These are phyloP conservation scores for Lepas anatifera DNA, from an alignment of 2,888 invertebrate species.

Conservation along the genomic window DNA sequence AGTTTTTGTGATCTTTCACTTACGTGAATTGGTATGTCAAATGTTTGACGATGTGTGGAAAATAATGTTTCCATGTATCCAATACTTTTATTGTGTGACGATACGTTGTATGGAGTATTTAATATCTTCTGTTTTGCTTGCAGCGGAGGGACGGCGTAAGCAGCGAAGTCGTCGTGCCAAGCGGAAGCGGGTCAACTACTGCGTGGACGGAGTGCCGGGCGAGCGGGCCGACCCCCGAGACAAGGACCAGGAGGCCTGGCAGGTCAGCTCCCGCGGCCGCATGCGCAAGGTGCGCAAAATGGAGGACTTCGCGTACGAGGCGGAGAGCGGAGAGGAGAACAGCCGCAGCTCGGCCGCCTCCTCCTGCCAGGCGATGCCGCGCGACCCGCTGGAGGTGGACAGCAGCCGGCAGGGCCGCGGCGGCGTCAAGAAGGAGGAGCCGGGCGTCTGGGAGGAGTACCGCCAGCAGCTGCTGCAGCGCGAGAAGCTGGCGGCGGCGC, in stretches of 20 bases:
- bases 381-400: neutral
- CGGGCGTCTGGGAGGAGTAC: neutral
- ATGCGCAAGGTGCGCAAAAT: constrained; percentile 23
- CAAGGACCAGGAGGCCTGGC: constrained; percentile 11
- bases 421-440: too few species aligned
- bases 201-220: constrained; percentile 22
- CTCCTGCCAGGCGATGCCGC: neutral
- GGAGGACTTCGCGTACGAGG: constrained; percentile 19
- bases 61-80: too few species aligned
- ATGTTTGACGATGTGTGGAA: too few species aligned
- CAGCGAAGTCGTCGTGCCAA: neutral
- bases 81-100: too few species aligned
- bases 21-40: too few species aligned
- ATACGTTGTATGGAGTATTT: too few species aligned
- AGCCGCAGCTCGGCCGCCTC: neutral
- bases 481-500: neutral
- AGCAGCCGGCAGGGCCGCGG: neutral
- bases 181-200: constrained; percentile 9
- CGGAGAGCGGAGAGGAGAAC: neutral
- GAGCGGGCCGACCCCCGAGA: constrained; percentile 17
- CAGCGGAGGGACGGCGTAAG: neutral
- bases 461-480: neutral
- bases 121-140: neutral
- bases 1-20: too few species aligned
- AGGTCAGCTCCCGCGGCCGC: constrained; percentile 22